These are phyloP conservation scores for Zapus hudsonius DNA, from an alignment of 2,113 vertebrate genomes.

Conservation along the genomic window DNA sequence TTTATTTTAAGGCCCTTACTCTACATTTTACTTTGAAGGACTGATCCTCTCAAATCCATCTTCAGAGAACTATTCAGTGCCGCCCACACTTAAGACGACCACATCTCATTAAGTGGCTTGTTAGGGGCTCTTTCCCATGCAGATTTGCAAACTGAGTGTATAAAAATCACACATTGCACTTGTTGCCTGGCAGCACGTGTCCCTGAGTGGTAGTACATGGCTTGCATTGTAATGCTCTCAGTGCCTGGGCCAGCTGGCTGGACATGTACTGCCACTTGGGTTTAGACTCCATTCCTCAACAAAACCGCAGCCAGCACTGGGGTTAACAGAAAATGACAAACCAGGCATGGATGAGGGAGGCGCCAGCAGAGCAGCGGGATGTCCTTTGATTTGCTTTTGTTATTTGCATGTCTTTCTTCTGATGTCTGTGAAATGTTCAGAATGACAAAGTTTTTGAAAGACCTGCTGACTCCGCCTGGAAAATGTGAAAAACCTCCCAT, in stretches of 20 bases:
- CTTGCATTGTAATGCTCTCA: constrained; percentile 59
- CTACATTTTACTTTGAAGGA: constrained; percentile 40
- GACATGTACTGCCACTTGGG: constrained; percentile 55
- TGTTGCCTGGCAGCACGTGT: constrained; percentile 73
- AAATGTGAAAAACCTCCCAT: constrained; percentile 79
- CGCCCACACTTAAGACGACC: constrained; percentile 56
- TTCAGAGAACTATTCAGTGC: constrained; percentile 53
- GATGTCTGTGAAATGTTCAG: constrained; percentile 82
- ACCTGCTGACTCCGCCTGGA: constrained; percentile 79
- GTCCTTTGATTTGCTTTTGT: constrained; percentile 79
- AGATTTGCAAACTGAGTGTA: constrained; percentile 46
- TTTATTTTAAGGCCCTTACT: constrained; percentile 42
- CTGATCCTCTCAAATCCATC: constrained; percentile 35
- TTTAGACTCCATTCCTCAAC: constrained; percentile 67
- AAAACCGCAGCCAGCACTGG: constrained; percentile 57
- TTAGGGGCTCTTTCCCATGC: constrained; percentile 75
- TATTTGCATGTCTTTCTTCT: constrained; percentile 81
- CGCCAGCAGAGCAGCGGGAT: constrained; percentile 66
- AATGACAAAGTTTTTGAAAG: constrained; percentile 82
- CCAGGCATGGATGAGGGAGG: constrained; percentile 70
- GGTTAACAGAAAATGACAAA: constrained; percentile 77
- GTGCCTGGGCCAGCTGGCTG: constrained; percentile 67
- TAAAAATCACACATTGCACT: constrained; percentile 50
- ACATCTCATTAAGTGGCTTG: constrained; percentile 69
- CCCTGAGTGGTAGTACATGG: constrained; percentile 66